A percentile compares a stretch with the other conserved stretches of the same genome.
Evolutionary conservation across 2,113 vertebrate species (phyloP).

Genomic region (Neomonachus schauinslandi): DNA sequence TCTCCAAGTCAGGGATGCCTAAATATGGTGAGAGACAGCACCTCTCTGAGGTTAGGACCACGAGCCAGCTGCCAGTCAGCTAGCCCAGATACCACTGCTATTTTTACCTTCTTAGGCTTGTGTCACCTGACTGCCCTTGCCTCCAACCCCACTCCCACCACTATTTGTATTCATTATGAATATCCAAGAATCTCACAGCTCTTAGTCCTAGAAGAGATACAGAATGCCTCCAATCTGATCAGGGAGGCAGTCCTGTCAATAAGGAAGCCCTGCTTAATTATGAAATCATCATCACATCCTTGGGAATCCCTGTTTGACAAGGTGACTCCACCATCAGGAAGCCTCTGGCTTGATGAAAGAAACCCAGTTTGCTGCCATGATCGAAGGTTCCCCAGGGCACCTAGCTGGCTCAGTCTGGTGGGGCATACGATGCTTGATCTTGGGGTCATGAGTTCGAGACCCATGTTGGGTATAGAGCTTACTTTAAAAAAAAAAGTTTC

Average conservation of each 20-base stretch:
- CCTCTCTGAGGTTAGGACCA: not conserved
- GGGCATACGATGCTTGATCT: not conserved
- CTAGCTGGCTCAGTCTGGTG: not conserved
- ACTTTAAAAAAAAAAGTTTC: not conserved
- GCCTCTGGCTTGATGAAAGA: constrained; percentile 49
- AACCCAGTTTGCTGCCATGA: constrained; percentile 45
- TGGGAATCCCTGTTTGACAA: constrained; percentile 29
- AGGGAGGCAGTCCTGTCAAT: not conserved
- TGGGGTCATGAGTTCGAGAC: not conserved
- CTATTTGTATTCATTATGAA: not conserved
- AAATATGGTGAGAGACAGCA: not conserved
- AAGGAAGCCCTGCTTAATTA: constrained; percentile 16
- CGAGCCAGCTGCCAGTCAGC: not conserved
- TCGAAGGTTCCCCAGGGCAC: constrained; percentile 45
- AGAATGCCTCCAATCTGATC: not conserved
- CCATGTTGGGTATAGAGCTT: not conserved
- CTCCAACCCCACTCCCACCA: not conserved
- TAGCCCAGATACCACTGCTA: not conserved
- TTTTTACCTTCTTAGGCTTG: not conserved
- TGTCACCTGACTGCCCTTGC: not conserved
- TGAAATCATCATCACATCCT: constrained; percentile 38
- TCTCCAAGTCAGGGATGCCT: not conserved
- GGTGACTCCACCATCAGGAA: not conserved
- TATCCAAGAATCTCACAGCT: not conserved
- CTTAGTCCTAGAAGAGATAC: not conserved